Evolutionary conservation across 2,113 vertebrate species (phyloP).

Genomic region (Plectropomus leopardus): DNA sequence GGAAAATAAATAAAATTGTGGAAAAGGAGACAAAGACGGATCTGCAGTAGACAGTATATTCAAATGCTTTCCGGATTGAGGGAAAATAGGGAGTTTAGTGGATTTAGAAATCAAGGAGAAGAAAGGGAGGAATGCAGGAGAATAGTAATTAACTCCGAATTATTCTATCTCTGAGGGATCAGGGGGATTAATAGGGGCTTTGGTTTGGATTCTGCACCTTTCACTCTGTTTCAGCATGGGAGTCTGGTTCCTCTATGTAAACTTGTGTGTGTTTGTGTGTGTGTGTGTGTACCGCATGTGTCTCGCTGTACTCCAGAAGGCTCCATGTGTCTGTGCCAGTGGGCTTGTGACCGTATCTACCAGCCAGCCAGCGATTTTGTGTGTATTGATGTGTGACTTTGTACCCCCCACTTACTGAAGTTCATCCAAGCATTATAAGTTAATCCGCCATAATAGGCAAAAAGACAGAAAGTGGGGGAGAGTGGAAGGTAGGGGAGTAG

Average conservation of each 20-base stretch:
- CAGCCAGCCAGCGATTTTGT: slow-evolving; percentile 69
- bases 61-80: slow-evolving; percentile 44
- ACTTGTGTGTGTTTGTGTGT: slow-evolving; percentile 18
- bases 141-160: slow-evolving; percentile 80
- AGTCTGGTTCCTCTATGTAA: slow-evolving; percentile 68
- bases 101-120: slow-evolving; percentile 70
- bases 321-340: slow-evolving; percentile 73
- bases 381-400: slow-evolving; percentile 81
- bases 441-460: slow-evolving; percentile 87
- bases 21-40: slow-evolving; percentile 53
- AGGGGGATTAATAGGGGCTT: slow-evolving; percentile 80
- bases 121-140: slow-evolving; percentile 61
- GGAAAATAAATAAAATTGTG: slow-evolving; percentile 56
- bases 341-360: slow-evolving; percentile 79
- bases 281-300: slow-evolving; percentile 37
- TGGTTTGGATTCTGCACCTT: slow-evolving; percentile 76
- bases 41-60: slow-evolving; percentile 48
- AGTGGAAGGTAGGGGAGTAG: slow-evolving; percentile 34
- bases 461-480: slow-evolving; percentile 69
- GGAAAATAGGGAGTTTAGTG: slow-evolving; percentile 60
- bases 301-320: slow-evolving; percentile 68
- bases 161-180: slow-evolving; percentile 78
- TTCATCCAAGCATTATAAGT: slow-evolving; percentile 86
- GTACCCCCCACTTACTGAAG: slow-evolving; percentile 79
- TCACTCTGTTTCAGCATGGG: slow-evolving; percentile 70